Evolutionary conservation across 1,140 invertebrate genomes (phyloP).

Genomic region (Lasioglossum baleicum): DNA sequence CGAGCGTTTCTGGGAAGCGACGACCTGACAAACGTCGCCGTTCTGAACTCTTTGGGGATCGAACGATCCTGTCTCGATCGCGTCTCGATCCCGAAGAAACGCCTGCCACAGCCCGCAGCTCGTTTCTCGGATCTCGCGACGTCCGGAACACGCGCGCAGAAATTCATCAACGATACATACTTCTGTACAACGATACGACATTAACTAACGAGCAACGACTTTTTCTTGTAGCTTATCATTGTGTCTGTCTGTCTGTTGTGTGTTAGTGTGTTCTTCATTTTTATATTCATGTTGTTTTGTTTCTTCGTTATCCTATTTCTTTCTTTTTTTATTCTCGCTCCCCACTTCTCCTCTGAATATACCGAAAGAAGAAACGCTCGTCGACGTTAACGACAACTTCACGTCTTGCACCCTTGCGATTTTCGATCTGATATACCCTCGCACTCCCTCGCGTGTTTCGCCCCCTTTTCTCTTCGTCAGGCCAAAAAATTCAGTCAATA

Average conservation of each 20-base stretch:
- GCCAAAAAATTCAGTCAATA: no score
- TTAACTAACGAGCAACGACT: constrained; percentile 63
- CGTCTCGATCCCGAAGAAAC: no score
- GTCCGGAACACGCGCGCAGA: no score
- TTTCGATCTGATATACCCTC: no score
- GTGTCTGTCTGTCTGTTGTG: background rate
- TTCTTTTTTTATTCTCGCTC: no score
- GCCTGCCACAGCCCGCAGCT: no score
- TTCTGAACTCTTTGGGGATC: background rate
- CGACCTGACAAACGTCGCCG: constrained; percentile 13
- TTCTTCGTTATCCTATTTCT: background rate
- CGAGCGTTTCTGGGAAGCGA: constrained; percentile 6
- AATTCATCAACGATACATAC: constrained; percentile 47
- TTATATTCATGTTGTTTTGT: constrained; percentile 9
- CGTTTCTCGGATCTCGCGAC: background rate
- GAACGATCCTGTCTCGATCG: background rate
- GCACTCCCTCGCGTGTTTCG: no score
- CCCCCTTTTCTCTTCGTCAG: no score
- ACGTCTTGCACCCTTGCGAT: no score
- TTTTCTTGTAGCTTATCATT: constrained; percentile 11
- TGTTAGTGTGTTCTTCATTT: background rate
- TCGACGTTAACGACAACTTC: no score
- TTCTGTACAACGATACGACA: constrained; percentile 63
- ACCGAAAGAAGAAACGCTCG: constrained; percentile 39
- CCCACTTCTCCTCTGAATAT: constrained; percentile 24